Evolutionary conservation across 2,113 vertebrate genomes (phyloP).

Genomic region (Lophochroa leadbeateri): DNA sequence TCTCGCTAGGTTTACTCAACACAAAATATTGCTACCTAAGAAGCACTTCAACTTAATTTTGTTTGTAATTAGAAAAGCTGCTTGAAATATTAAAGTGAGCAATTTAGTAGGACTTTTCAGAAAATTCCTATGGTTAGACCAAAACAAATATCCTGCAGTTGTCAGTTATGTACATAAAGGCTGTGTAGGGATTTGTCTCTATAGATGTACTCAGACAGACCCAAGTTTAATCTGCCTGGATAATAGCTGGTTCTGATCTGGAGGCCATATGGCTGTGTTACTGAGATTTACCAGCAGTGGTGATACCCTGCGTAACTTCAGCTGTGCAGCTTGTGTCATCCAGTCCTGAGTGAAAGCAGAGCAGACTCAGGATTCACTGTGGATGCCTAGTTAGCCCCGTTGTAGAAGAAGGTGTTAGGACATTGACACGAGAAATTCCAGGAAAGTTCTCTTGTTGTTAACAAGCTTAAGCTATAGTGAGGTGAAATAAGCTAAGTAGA

Average conservation of each 20-base stretch:
- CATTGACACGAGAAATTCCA: neutral
- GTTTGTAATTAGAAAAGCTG: neutral
- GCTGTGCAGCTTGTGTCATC: neutral
- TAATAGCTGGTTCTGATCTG: neutral
- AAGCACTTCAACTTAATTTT: neutral
- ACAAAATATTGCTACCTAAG: neutral
- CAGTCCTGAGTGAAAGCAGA: neutral
- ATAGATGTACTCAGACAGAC: neutral
- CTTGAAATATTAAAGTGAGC: neutral
- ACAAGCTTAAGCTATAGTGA: neutral
- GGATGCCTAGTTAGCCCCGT: neutral
- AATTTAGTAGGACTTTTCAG: neutral
- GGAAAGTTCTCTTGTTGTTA: neutral
- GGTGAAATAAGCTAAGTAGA: neutral
- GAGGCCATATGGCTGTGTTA: neutral
- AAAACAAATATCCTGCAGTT: neutral
- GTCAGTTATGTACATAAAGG: neutral
- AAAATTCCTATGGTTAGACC: neutral
- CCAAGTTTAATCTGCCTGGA: neutral
- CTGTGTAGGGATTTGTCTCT: neutral
- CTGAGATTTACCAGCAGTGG: rapidly evolving
- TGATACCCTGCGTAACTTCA: neutral
- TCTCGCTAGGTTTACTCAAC: neutral
- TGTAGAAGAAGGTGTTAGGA: neutral
- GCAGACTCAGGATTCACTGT: neutral